These are phyloP conservation scores for Gulo gulo DNA, from an alignment of 2,113 vertebrate genomes.

Conservation along the genomic window DNA sequence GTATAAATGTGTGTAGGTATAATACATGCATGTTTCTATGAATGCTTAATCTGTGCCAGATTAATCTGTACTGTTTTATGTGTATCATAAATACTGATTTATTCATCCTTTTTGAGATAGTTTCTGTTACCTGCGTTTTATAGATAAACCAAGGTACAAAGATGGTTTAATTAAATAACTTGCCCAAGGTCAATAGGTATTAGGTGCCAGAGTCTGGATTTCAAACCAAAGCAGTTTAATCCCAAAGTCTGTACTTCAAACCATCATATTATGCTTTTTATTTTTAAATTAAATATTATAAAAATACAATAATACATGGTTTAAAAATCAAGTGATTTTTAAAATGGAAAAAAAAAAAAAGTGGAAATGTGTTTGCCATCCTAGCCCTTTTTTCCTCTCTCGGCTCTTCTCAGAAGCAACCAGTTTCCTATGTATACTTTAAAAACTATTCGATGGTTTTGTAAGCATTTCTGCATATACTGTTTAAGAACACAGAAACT, in stretches of 20 bases:
- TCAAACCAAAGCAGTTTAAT: conserved; percentile 1
- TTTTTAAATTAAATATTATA: conserved; percentile 30
- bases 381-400: background rate
- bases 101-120: background rate
- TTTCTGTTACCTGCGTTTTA: background rate
- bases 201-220: background rate
- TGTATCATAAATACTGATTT: background rate
- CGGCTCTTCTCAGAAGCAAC: background rate
- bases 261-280: background rate
- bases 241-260: background rate
- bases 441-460: background rate
- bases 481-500: background rate
- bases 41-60: background rate
- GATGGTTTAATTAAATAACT: background rate
- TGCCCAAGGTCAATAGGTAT: background rate
- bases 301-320: background rate
- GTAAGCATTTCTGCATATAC: background rate
- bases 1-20: background rate
- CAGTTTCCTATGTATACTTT: background rate
- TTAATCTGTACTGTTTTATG: background rate
- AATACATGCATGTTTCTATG: background rate
- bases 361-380: conserved; percentile 6
- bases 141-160: background rate
- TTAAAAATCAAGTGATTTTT: conserved; percentile 27
- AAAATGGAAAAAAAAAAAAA: no score